Percentiles rank a stretch among this genome's conserved stretches.
phyloP scores from a whole-genome alignment of 2,888 invertebrate genomes.

The Cataglyphis cursor region DNA sequence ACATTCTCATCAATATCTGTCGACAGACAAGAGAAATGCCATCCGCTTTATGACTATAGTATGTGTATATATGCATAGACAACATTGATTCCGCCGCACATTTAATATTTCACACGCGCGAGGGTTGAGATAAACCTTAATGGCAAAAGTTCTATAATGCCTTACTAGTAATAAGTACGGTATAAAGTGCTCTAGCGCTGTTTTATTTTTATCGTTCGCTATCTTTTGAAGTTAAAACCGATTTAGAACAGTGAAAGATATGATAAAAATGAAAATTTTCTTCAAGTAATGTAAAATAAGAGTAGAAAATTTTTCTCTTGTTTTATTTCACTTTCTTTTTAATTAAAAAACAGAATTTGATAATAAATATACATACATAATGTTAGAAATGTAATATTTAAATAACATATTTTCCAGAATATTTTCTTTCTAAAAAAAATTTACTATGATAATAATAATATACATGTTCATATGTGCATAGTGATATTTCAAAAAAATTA shows the following conservation, averaged over 20 bases:
- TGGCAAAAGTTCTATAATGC: not conserved
- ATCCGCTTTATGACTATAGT: conserved; percentile 20
- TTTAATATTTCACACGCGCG: conserved; percentile 42
- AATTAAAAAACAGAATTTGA: not conserved
- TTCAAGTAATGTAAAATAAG: not conserved
- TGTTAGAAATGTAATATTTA: not conserved
- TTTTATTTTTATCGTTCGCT: conserved; percentile 26
- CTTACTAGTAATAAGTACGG: not conserved
- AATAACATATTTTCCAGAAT: not conserved
- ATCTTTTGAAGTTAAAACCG: not conserved
- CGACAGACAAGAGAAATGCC: conserved; percentile 35
- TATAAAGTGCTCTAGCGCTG: not conserved
- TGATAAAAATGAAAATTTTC: not conserved
- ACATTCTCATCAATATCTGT: conserved; percentile 54
- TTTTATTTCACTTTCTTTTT: not conserved
- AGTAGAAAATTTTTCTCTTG: not conserved
- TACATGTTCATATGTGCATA: not conserved
- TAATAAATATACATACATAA: not conserved
- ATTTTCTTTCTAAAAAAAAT: not conserved
- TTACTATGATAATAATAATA: not conserved
- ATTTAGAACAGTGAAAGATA: conserved; percentile 4
- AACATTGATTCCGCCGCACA: conserved; percentile 16
- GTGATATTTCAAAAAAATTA: not conserved
- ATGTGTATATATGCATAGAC: not conserved
- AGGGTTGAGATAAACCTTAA: conserved; percentile 26